Evolutionary conservation across 2,113 vertebrate species (phyloP).

Genomic region (Ellobius talpinus): DNA sequence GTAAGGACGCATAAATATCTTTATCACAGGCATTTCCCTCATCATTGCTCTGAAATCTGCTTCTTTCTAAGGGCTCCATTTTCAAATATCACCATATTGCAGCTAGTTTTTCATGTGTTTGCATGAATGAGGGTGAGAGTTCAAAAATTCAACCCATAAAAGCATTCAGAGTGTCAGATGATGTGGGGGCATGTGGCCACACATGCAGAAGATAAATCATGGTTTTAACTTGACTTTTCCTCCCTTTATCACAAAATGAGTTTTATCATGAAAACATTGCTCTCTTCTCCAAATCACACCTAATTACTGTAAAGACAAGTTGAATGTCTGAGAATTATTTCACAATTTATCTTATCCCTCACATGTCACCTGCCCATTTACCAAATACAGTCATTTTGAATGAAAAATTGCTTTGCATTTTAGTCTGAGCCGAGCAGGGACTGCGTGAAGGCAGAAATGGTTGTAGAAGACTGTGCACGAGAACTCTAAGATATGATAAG

Average conservation of each 20-base stretch:
- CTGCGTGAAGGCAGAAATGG: background rate
- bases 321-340: slow-evolving; percentile 45
- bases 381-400: slow-evolving; percentile 50
- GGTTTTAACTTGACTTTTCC: background rate
- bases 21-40: background rate
- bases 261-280: background rate
- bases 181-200: background rate
- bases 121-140: background rate
- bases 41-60: background rate
- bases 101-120: background rate
- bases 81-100: background rate
- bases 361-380: background rate
- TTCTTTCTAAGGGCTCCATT: background rate
- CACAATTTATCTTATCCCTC: background rate
- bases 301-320: slow-evolving; percentile 32
- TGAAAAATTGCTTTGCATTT: background rate
- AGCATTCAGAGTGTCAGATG: background rate
- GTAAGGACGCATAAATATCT: background rate
- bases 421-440: background rate
- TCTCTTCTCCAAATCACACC: background rate
- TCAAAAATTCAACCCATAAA: background rate
- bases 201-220: background rate
- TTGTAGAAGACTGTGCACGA: background rate
- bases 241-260: background rate
- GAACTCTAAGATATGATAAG: background rate